Evolutionary conservation across 2,113 vertebrate species (phyloP).

Genomic region (Atlantisia rogersi): DNA sequence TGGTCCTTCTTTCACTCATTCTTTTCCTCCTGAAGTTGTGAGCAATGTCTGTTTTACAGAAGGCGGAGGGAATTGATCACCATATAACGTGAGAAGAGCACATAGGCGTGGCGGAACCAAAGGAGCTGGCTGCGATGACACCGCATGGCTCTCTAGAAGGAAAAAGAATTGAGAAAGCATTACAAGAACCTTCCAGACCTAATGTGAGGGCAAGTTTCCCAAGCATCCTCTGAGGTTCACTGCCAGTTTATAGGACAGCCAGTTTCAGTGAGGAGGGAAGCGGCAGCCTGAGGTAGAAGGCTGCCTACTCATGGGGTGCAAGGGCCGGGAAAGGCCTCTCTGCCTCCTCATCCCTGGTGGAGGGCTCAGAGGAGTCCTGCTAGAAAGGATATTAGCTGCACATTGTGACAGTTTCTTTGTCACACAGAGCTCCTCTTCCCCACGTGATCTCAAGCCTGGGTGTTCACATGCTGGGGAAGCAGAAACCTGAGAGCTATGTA

Average conservation of each 20-base stretch:
- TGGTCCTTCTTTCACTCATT: rapidly evolving
- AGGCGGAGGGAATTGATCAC: slow-evolving; percentile 87
- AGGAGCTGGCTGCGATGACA: slow-evolving; percentile 89
- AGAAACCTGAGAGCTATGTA: not conserved
- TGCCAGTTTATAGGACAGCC: not conserved
- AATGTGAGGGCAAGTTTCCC: not conserved
- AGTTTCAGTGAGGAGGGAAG: not conserved
- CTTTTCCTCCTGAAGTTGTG: not conserved
- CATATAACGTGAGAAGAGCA: slow-evolving; percentile 91
- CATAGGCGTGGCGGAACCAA: slow-evolving; percentile 90
- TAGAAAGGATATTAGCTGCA: not conserved
- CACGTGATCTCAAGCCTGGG: not conserved
- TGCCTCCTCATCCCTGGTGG: rapidly evolving
- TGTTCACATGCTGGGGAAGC: not conserved
- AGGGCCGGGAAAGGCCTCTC: not conserved
- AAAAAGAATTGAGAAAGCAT: not conserved
- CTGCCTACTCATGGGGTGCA: not conserved
- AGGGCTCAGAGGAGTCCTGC: not conserved
- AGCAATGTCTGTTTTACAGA: slow-evolving; percentile 67
- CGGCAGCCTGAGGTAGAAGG: not conserved
- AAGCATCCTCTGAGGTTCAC: not conserved
- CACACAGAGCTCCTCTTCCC: not conserved
- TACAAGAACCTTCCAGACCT: not conserved
- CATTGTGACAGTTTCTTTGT: not conserved
- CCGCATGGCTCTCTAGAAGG: slow-evolving; percentile 87